Evolutionary conservation across 1,140 invertebrate species (phyloP).

Genomic region (Neodiprion pinetum): DNA sequence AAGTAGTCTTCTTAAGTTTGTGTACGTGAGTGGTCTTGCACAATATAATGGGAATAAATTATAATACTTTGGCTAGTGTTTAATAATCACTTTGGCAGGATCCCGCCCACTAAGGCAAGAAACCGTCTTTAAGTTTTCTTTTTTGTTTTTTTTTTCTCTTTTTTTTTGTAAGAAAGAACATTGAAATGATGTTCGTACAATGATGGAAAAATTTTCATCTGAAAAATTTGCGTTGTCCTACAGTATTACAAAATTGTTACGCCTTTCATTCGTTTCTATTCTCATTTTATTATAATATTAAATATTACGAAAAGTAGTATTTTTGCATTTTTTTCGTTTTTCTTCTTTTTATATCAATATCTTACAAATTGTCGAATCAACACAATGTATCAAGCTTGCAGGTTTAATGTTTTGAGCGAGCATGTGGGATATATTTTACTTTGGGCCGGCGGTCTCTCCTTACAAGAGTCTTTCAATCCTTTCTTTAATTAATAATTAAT

Average conservation of each 20-base stretch:
- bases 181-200: conserved; percentile 7
- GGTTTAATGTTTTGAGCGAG: conserved; percentile 41
- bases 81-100: conserved; percentile 29
- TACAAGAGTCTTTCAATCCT: conserved; percentile 6
- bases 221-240: too few relatives aligned
- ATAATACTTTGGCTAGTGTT: conserved; percentile 60
- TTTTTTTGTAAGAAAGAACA: conserved; percentile 8
- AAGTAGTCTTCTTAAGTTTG: conserved; percentile 60
- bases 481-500: conserved; percentile 6
- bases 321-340: neutral
- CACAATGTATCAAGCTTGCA: conserved; percentile 7
- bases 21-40: conserved; percentile 59
- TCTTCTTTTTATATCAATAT: neutral
- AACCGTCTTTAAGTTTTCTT: conserved; percentile 8
- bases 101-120: conserved; percentile 13
- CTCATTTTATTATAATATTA: conserved; percentile 3
- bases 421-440: conserved; percentile 18
- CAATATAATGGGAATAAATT: conserved; percentile 64
- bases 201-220: neutral
- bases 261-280: neutral
- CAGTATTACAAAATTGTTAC: too few relatives aligned
- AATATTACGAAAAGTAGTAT: conserved; percentile 1
- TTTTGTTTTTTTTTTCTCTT: neutral
- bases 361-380: conserved; percentile 7
- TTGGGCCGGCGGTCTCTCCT: conserved; percentile 36